Evolutionary conservation across 2,888 invertebrate genomes (phyloP), one percentile per base, ranked within the genome.

Genomic region (Macrostomum cliftonense): DNA sequence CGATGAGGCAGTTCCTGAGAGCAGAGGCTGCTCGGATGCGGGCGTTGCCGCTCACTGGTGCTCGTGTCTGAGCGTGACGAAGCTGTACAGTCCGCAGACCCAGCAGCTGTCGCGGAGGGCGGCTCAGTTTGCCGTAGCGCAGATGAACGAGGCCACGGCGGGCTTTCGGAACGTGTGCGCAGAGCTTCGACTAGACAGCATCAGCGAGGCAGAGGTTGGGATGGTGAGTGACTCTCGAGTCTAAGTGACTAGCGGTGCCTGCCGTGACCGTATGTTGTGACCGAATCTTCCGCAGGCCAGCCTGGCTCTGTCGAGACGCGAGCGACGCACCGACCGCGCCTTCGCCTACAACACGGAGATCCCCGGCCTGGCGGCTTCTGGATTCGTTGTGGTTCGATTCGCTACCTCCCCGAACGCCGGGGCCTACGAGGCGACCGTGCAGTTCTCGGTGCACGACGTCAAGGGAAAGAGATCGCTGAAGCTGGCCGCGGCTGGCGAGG

Each of bases 21-120:
- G 79, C 56, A 74, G 89, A 20, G 82, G 82, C 7, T 89, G 89
- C 65, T 77, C 78, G 4, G 79, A 85, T 65, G 91, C 91, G 0
- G 83, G 80, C 49, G 82, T 93, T 51, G 86, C 87, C 63, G 80
- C 88, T 0, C 91, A 93, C 65, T 93, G 91, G 91, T 93, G 93
- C 65, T 80, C 87, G 0, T 93, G 93, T 63, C 73, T 89, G 1
- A 76, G 77, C n/a, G 4, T 9, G 4, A 9, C 4, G 28, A 28
- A 28, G 28, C 4, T 28, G 28, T 9, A 28, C 4, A 4, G 9
- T 28, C 28, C 28, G 28, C 5, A 28, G 28, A 28, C 5, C 9
- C 5, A 28, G 28, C 28, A 28, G 28, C 28, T 28, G 28, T 9
- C 77, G 12, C 52, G 63, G 1, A 70, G 72, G 21, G 76, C 81